Conservation (phyloP, 2,113 vertebrate species). For the Cathartes aura region DNA sequence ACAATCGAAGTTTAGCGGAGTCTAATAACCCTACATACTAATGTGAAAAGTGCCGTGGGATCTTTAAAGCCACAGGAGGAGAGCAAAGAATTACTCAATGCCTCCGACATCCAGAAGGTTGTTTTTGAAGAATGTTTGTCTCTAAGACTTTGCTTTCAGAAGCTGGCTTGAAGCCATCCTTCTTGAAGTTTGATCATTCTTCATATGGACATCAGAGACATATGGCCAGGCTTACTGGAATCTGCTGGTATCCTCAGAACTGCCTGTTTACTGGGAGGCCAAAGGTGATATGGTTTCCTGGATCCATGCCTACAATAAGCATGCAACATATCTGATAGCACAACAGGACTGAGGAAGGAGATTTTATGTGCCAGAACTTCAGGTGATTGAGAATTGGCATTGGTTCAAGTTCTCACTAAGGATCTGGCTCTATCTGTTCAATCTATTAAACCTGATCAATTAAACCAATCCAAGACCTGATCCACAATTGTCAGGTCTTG, state of each 20-base stretch:
- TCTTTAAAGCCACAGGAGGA: neutral
- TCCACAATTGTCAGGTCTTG: neutral
- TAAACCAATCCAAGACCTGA: neutral
- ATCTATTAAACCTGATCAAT: neutral
- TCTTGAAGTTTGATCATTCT: constrained; percentile 21
- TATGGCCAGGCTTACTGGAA: constrained; percentile 13
- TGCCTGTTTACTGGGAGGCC: constrained; percentile 13
- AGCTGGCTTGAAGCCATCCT: constrained; percentile 25
- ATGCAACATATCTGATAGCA: constrained; percentile 26
- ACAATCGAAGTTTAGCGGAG: neutral
- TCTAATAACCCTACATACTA: neutral
- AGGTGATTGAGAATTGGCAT: constrained; percentile 14
- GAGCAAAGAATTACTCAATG: neutral
- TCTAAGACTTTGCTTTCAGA: constrained; percentile 11
- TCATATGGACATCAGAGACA: constrained; percentile 30
- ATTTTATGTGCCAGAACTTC: constrained; percentile 43
- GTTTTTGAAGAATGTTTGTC: constrained; percentile 13
- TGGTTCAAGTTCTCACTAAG: neutral
- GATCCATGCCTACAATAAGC: constrained; percentile 14
- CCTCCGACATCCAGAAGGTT: constrained; percentile 1
- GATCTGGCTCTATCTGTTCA: neutral
- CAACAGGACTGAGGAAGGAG: neutral
- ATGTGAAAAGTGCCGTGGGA: neutral
- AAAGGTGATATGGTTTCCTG: constrained; percentile 3
- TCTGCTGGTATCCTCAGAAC: neutral